Conservation (phyloP, 2,797 vertebrate species). For the Nyctibius grandis region DNA sequence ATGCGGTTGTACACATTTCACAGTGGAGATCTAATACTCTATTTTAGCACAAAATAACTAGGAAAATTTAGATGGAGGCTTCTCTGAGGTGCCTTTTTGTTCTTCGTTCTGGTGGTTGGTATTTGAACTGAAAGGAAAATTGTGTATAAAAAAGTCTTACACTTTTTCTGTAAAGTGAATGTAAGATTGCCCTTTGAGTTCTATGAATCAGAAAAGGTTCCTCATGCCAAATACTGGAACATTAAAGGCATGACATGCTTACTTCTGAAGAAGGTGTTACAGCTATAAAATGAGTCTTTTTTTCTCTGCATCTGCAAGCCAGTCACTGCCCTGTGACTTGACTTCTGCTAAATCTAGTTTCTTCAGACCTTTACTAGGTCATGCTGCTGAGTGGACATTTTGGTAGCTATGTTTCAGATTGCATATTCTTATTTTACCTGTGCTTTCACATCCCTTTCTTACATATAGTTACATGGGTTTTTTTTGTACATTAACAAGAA, state of each 20-base stretch:
- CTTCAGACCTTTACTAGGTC: neutral
- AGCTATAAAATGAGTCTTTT: neutral
- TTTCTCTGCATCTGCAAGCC: neutral
- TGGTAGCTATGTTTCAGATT: neutral
- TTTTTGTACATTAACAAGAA: neutral
- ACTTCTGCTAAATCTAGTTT: neutral
- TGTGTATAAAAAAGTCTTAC: neutral
- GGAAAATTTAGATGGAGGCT: neutral
- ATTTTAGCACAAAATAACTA: neutral
- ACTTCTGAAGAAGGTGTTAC: neutral
- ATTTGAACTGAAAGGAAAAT: neutral
- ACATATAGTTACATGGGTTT: neutral
- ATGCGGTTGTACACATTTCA: neutral
- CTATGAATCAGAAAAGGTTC: neutral
- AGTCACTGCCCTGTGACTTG: neutral
- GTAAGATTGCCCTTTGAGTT: neutral
- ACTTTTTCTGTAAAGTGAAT: neutral
- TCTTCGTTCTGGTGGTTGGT: neutral
- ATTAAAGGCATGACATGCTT: neutral
- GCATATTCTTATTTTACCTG: neutral
- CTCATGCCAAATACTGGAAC: neutral
- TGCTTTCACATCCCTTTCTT: neutral
- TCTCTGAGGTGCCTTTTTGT: neutral
- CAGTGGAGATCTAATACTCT: neutral
- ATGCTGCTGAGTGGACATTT: neutral